Conservation (phyloP, 2,888 invertebrate genomes). For the Epinotia demarniana region DNA sequence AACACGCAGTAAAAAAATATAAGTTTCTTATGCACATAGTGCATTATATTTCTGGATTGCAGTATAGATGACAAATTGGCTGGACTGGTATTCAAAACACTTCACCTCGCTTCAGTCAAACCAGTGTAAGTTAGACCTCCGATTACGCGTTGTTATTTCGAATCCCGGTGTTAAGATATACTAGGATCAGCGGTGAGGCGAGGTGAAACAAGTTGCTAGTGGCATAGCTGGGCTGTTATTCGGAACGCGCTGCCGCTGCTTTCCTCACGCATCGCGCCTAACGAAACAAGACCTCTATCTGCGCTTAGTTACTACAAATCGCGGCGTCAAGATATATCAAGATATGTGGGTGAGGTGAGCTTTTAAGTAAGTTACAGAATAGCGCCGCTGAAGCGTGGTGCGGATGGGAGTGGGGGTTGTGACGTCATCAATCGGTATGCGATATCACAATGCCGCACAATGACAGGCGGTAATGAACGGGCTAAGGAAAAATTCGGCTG, state of each 20-base stretch:
- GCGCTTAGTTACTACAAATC: too few species aligned
- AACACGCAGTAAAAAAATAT: background rate
- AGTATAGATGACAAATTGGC: conserved; percentile 29
- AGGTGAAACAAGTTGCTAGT: too few species aligned
- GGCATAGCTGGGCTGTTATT: too few species aligned
- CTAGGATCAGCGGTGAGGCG: too few species aligned
- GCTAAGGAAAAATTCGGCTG: conserved; percentile 59
- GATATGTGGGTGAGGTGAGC: background rate
- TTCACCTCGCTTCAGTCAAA: background rate
- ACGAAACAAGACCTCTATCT: too few species aligned
- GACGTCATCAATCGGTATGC: conserved; percentile 78
- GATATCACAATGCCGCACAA: conserved; percentile 50
- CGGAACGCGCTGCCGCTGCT: too few species aligned
- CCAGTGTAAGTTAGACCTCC: background rate
- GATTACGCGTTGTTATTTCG: background rate
- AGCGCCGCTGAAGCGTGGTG: background rate
- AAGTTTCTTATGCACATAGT: background rate
- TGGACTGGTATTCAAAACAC: background rate
- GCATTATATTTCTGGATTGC: background rate
- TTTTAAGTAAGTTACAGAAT: background rate
- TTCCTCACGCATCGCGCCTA: too few species aligned
- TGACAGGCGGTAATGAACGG: conserved; percentile 53
- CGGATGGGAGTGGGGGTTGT: conserved; percentile 49
- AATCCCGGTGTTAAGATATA: background rate
- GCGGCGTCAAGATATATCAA: too few species aligned